These are phyloP conservation scores for Carettochelys insculpta DNA, from an alignment of 2,113 vertebrate species.

Conservation along the genomic window DNA sequence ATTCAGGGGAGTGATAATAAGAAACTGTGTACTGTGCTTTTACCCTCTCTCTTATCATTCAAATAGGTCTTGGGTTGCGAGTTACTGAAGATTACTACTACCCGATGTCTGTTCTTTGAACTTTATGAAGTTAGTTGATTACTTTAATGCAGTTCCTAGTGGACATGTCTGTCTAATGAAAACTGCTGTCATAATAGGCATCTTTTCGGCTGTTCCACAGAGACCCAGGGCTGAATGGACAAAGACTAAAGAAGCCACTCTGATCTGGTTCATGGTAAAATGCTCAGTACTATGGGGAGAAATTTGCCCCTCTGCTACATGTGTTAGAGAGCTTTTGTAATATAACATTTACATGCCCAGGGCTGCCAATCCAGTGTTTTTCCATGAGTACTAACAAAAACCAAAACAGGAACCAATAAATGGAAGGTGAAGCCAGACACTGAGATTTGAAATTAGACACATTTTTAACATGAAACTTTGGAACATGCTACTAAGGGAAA, in stretches of 20 bases:
- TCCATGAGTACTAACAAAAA: background rate
- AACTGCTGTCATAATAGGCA: background rate
- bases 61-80: background rate
- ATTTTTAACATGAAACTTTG: background rate
- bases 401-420: background rate
- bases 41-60: background rate
- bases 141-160: background rate
- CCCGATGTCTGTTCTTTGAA: background rate
- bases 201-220: background rate
- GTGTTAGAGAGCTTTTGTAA: background rate
- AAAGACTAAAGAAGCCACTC: background rate
- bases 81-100: background rate
- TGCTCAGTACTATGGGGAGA: background rate
- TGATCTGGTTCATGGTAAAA: background rate
- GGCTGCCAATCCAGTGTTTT: background rate
- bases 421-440: background rate
- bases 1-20: conserved; percentile 11
- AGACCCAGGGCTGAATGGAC: background rate
- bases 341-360: background rate
- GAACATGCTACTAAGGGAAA: background rate
- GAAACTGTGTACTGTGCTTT: background rate
- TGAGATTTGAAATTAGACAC: background rate
- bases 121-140: background rate
- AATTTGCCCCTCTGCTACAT: background rate
- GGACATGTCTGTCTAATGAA: background rate